Base-by-base conservation (phyloP, 2,113 vertebrate species). In the Callipepla californica region DNA sequence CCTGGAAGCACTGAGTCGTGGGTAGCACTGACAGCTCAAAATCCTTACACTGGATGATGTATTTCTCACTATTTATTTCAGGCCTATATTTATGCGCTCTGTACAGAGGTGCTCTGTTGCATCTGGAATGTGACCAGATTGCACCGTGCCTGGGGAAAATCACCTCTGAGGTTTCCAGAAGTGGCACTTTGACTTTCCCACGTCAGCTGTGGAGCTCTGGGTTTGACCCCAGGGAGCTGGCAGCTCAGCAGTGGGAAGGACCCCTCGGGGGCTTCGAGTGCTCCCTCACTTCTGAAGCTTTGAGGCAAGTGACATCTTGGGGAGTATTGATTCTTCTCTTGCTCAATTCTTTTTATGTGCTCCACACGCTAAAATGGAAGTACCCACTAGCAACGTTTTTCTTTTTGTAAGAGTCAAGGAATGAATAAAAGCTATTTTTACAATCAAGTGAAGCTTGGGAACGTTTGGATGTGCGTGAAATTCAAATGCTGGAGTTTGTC, bases 21-120 rank as follows among this genome's bases (percentile, higher is more conserved):
- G 25, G 7, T 30, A 38, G 62, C 5, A 0, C 34, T 45, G 47
- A 61, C 18, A 58, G 26, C 85, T 77, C 28, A 28, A 23, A 9
- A 16, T 72, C 69, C 45, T 58, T 34, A 1, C 7, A 19, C 74
- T 0, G 1, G 51, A 55, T 85, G 45, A 44, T 76, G 79, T 23
- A 23, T 84, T 67, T 21, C 78, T 28, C 13, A 42, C 81, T 92
- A 2, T 89, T 94, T 79, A 66, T 94, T 82, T 51, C 32, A 42
- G 22, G 22, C 5, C 40, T 47, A 0, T 84, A 1, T 84, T 93
- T 72, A 15, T 40, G 67, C 48, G 79, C 72, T 59, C 25, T 62
- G n/a, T 5, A 1, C 21, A 72, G 78, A 50, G 53, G 25, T 3
- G 51, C 28, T 36, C 34, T n/a, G 0, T 32, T 63, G 75, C 50